Evolutionary conservation across 2,888 invertebrate species (phyloP), one percentile per base, ranked within the genome.

Genomic region (Temnothorax unifasciatus): DNA sequence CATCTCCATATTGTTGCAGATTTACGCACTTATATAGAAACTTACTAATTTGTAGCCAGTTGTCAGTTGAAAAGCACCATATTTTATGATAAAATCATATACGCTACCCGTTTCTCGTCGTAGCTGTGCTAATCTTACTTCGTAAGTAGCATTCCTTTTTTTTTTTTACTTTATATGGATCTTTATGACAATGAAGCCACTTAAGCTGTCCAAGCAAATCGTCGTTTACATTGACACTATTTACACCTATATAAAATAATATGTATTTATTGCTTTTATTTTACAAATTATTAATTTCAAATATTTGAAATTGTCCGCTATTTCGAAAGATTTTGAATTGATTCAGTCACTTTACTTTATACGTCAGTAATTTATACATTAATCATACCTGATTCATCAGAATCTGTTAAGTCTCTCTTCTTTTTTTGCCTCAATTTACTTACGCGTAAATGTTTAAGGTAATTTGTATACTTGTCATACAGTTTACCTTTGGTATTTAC

Each of bases 391-490:
- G 52, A 52, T 52, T 41, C 11, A 41, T 52, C 52, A 8, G 8
- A 52, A 52, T 52, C n/a, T 52, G 52, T n/a, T 2, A 8, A 52
- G n/a, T 52, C n/a, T 52, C 52, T 52, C 52, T 52, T 52, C 2
- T n/a, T 52, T 52, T 52, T 52, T 52, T 52, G 8, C 13, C 54
- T 59, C 15, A 59, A 59, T 59, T 5, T 29, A 59, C 15, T 59
- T 29, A 3, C 8, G 11, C 61, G 61, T n/a, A 63, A 3, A 34
- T 63, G 18, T 38, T 34, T 29, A 18, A 34, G 9, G 4, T 61
- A 61, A 34, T 61, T 61, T 61, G n/a, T 34, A n/a, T 63, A 63
- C 4, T 63, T 63, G 2, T n/a, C n/a, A n/a, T 63, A 63, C 8
- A 38, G 34, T 63, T 63, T 63, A n/a, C 34, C n/a, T 38, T 63